phyloP scores from a whole-genome alignment of 2,797 vertebrate genomes.

The Platyrinchus mystaceus region DNA sequence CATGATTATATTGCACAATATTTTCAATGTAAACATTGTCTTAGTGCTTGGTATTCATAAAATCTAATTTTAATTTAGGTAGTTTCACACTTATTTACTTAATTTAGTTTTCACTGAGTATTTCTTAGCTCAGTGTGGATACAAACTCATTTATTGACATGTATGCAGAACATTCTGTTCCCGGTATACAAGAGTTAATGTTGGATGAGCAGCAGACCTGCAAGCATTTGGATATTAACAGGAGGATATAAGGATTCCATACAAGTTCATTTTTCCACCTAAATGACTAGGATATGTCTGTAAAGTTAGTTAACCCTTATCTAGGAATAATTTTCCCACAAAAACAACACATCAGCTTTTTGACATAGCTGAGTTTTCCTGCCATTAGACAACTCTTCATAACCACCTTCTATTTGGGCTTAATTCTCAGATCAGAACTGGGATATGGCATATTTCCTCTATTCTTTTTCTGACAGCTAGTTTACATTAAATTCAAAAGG shows the following conservation, averaged over 20 bases:
- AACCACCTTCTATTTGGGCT: neutral
- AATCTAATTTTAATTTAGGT: neutral
- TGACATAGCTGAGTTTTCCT: neutral
- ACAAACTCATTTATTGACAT: neutral
- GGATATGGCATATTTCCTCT: fast-evolving
- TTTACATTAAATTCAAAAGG: neutral
- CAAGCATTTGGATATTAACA: neutral
- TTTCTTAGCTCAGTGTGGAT: neutral
- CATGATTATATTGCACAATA: neutral
- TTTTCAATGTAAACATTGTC: neutral
- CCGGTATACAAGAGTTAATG: neutral
- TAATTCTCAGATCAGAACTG: neutral
- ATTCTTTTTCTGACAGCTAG: neutral
- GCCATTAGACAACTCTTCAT: neutral
- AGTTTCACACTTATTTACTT: neutral
- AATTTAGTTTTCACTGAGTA: neutral
- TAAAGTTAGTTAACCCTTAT: neutral
- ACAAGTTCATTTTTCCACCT: neutral
- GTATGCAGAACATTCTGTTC: neutral
- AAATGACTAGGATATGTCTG: neutral
- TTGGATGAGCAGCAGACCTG: neutral
- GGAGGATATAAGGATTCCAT: neutral
- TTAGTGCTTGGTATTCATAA: neutral
- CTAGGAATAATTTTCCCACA: neutral
- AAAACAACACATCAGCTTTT: fast-evolving